Evolutionary conservation across 2,888 invertebrate species (phyloP).

Genomic region (Drosophila cracens): DNA sequence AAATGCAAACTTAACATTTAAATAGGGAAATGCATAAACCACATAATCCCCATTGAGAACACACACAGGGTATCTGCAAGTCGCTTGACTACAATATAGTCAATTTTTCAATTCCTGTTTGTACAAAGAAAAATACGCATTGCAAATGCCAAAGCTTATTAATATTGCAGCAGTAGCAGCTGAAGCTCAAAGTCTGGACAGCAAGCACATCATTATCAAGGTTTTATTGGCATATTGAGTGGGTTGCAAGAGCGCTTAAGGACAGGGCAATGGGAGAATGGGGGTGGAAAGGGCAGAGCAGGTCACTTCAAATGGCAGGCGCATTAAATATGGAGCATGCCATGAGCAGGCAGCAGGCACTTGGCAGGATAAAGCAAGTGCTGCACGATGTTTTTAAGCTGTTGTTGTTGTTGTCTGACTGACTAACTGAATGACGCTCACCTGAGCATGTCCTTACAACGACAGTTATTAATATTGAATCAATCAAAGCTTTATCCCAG

Average conservation of each 20-base stretch:
- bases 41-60: background rate
- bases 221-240: slow-evolving; percentile 73
- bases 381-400: slow-evolving; percentile 14
- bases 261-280: background rate
- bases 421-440: slow-evolving; percentile 9
- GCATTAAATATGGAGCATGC: slow-evolving; percentile 69
- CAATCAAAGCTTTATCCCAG: slow-evolving; percentile 67
- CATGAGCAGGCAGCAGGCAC: slow-evolving; percentile 17
- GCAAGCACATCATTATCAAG: slow-evolving; percentile 73
- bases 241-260: background rate
- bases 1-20: background rate
- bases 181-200: slow-evolving; percentile 60
- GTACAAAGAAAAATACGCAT: slow-evolving; percentile 66
- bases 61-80: slow-evolving; percentile 1
- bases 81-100: background rate
- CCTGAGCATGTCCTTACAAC: slow-evolving; percentile 39
- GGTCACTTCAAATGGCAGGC: slow-evolving; percentile 43
- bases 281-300: background rate
- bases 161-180: slow-evolving; percentile 68
- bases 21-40: background rate
- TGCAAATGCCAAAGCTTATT: slow-evolving; percentile 77
- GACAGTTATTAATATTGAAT: slow-evolving; percentile 78
- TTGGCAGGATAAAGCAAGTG: slow-evolving; percentile 41
- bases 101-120: slow-evolving; percentile 50
- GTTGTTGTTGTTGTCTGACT: background rate